A percentile compares a stretch with the other conserved stretches of the same genome.
These are phyloP conservation scores for Nyctibius grandis DNA, from an alignment of 2,797 vertebrate genomes.

Conservation along the genomic window DNA sequence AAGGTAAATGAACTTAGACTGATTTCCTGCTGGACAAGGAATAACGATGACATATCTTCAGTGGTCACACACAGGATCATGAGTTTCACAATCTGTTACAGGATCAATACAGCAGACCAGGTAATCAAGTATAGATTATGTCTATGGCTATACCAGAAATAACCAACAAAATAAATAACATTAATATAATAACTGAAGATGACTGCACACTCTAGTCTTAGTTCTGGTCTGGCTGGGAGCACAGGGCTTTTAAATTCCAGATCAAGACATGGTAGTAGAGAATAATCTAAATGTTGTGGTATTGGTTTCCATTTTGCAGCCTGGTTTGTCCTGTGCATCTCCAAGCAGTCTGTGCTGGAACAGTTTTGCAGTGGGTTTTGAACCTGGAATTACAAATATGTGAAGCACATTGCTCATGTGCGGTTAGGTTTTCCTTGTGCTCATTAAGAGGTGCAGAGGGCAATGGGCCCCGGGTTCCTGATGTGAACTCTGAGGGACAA, in stretches of 20 bases:
- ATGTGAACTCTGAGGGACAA: background rate
- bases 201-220: background rate
- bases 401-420: background rate
- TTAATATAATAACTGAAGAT: background rate
- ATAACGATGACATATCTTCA: background rate
- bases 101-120: background rate
- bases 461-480: background rate
- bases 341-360: background rate
- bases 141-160: background rate
- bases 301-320: background rate
- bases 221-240: background rate
- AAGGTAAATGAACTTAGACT: background rate
- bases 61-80: background rate
- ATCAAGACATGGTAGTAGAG: background rate
- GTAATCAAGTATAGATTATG: background rate
- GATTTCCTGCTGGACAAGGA: background rate
- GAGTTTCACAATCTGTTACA: background rate
- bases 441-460: background rate
- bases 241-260: background rate
- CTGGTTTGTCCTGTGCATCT: background rate
- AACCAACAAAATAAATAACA: background rate
- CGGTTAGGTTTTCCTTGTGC: background rate
- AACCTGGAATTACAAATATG: background rate
- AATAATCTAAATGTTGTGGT: background rate
- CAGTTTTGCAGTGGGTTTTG: background rate